These are phyloP conservation scores for Lepus oiostolus DNA, from an alignment of 2,797 vertebrate species.

Conservation along the genomic window DNA sequence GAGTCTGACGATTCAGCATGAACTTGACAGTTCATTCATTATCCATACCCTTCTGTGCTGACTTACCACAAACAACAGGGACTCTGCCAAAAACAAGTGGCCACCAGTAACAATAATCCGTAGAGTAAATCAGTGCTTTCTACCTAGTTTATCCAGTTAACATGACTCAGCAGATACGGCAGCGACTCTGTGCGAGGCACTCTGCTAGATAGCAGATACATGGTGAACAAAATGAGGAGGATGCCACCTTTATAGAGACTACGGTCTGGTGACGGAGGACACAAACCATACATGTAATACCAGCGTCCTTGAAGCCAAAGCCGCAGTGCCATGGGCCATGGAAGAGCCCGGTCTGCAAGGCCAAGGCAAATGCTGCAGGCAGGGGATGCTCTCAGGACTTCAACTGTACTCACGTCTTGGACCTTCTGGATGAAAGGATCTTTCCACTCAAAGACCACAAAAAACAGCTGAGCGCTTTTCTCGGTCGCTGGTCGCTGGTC, in stretches of 20 bases:
- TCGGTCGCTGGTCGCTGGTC: constrained; percentile 90
- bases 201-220: neutral
- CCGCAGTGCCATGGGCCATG: too few species aligned
- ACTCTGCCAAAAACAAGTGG: neutral
- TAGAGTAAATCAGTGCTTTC: neutral
- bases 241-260: neutral
- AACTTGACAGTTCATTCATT: neutral
- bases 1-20: neutral
- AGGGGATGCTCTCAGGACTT: neutral
- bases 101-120: neutral
- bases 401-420: constrained; percentile 92
- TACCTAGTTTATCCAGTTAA: neutral
- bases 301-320: neutral
- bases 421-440: constrained; percentile 97
- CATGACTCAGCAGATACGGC: neutral
- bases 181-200: neutral
- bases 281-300: neutral
- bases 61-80: neutral
- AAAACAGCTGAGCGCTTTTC: constrained; percentile 93
- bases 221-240: neutral
- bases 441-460: constrained; percentile 98
- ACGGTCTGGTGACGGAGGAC: neutral
- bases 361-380: fast-evolving
- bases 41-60: neutral
- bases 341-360: neutral